phyloP scores from a whole-genome alignment of 2,113 vertebrate species.

The Rhabdornis inornatus region DNA sequence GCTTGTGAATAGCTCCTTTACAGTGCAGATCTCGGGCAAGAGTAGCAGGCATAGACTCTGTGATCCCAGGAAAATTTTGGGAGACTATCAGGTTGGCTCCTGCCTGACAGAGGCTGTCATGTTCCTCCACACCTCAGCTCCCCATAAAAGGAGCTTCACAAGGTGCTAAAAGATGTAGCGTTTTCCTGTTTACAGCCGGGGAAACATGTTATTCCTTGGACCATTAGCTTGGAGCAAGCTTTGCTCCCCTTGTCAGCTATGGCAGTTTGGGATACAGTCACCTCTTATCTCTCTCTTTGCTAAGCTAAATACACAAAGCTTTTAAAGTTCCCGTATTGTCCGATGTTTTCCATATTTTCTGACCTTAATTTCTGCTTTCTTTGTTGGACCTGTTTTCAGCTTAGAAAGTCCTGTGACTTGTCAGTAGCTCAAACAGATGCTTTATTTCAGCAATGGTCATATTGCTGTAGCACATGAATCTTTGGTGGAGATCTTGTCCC shows the following conservation, averaged over 20 bases:
- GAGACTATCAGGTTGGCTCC: neutral
- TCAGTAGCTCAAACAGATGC: neutral
- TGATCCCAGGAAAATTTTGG: neutral
- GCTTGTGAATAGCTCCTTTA: neutral
- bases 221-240: neutral
- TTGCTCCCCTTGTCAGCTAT: neutral
- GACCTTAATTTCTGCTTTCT: neutral
- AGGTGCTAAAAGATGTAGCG: neutral
- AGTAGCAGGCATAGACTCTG: neutral
- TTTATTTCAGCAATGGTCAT: neutral
- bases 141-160: neutral
- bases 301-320: neutral
- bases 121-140: neutral
- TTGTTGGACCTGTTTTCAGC: neutral
- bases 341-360: neutral
- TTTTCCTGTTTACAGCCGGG: neutral
- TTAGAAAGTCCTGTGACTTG: neutral
- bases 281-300: neutral
- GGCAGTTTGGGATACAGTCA: neutral
- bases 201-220: neutral
- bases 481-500: neutral
- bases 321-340: neutral
- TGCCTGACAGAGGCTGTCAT: neutral
- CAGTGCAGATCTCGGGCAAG: neutral
- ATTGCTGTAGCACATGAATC: neutral